Evolutionary conservation across 1,140 invertebrate genomes (phyloP), one percentile per base, ranked within the genome.

Genomic region (Calephelis virginiensis): DNA sequence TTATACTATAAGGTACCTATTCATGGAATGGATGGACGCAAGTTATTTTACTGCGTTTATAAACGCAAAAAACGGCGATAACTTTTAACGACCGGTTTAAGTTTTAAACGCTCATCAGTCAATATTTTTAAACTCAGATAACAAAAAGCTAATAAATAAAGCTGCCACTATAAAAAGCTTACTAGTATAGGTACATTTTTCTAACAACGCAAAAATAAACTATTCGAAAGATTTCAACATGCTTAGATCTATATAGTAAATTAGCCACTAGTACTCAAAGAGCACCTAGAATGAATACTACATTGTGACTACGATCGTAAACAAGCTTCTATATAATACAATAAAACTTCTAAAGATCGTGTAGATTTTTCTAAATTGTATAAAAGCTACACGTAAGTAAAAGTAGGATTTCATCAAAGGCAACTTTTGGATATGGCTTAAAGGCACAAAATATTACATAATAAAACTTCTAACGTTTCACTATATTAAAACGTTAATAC

Each of bases 211-310:
- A 85, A 82, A 81, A 83, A 90, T 89, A 90, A 89, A 90, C 87
- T 87, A 88, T 90, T 88, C 80, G 81, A 89, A 85, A 82, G 69
- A 71, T 76, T 81, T 86, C 75, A 90, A 90, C 87, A 86, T 78
- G 78, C 75, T 85, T 80, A 83, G 77, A 76, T 73, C 64, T 67
- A 66, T 63, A 72, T 73, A 71, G 47, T 66, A 64, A 66, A 38
- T 43, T 45, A 50, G 49, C 49, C 48, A 53, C 13, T 63, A 37
- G 64, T 69, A 74, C 64, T 64, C 64, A 28, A 60, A 61, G 63
- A 49, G 63, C 49, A 66, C 45, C n/a, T 13, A 48, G 10, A 64
- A 64, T 11, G 48, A 53, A 40, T 53, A 13, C 38, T 56, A 64
- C 9, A 11, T 11, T 14, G 49, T 13, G 9, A 40, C 50, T 64